A percentile compares a stretch with the other conserved stretches of the same genome.
Evolutionary conservation across 2,113 vertebrate genomes (phyloP).

Genomic region (Oenanthe oenanthe): DNA sequence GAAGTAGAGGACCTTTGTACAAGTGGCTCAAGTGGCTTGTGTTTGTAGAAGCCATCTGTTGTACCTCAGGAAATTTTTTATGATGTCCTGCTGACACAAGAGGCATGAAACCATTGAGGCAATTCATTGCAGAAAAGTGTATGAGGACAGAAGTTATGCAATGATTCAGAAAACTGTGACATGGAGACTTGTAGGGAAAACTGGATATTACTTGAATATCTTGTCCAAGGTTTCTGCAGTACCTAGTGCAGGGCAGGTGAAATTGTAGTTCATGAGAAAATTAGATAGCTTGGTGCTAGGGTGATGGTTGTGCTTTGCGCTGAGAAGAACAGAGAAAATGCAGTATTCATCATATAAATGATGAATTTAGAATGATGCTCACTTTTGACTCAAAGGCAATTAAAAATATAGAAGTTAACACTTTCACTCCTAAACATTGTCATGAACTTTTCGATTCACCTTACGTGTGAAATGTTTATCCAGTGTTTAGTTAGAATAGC

Average conservation of each 20-base stretch:
- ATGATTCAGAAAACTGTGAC: background rate
- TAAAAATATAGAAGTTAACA: background rate
- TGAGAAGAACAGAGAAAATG: background rate
- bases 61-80: background rate
- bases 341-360: background rate
- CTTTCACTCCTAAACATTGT: background rate
- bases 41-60: background rate
- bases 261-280: background rate
- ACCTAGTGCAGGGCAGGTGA: background rate
- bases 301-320: background rate
- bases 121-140: background rate
- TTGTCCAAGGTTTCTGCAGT: background rate
- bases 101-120: background rate
- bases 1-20: background rate
- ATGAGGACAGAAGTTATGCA: background rate
- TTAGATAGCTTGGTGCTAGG: background rate
- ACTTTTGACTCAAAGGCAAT: background rate
- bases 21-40: background rate
- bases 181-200: background rate
- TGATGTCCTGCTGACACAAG: background rate
- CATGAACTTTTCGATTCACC: fast-evolving
- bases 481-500: background rate
- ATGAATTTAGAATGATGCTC: background rate
- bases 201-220: background rate
- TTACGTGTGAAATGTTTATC: background rate